Evolutionary conservation across 1,140 invertebrate genomes (phyloP).

Genomic region (Pentalonia nigronervosa): DNA sequence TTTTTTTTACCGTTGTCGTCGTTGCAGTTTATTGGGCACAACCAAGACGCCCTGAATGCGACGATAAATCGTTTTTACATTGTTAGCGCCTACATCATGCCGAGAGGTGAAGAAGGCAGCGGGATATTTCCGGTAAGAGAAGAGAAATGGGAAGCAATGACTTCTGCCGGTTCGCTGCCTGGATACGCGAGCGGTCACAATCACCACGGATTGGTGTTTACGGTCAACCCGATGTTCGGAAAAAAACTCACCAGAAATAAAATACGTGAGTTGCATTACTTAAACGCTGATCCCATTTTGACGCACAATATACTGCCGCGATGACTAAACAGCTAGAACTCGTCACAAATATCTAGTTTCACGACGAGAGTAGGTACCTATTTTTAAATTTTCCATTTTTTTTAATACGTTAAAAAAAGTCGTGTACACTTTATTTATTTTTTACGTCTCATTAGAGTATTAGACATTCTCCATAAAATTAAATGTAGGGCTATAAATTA

Average conservation of each 20-base stretch:
- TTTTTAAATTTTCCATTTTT: too few relatives aligned
- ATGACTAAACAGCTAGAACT: too few relatives aligned
- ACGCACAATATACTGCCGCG: too few relatives aligned
- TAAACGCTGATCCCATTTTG: neutral
- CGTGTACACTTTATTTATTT: too few relatives aligned
- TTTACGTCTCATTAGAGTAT: too few relatives aligned
- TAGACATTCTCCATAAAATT: too few relatives aligned
- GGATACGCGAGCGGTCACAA: conserved; percentile 22
- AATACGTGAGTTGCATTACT: conserved; percentile 13
- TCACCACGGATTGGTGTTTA: neutral
- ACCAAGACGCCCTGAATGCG: neutral
- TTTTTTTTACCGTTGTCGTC: too few relatives aligned
- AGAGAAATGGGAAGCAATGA: conserved; percentile 28
- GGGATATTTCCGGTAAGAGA: neutral
- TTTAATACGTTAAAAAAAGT: too few relatives aligned
- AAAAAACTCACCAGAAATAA: neutral
- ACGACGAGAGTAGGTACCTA: too few relatives aligned
- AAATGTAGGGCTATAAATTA: too few relatives aligned
- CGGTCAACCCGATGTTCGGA: neutral
- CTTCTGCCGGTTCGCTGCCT: neutral
- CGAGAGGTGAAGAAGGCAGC: neutral
- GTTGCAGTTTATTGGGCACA: conserved; percentile 10
- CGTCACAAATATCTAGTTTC: too few relatives aligned
- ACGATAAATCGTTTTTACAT: conserved; percentile 16
- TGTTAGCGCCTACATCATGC: neutral